Conservation (phyloP, 2,797 vertebrate genomes). For the Ibycter americanus region DNA sequence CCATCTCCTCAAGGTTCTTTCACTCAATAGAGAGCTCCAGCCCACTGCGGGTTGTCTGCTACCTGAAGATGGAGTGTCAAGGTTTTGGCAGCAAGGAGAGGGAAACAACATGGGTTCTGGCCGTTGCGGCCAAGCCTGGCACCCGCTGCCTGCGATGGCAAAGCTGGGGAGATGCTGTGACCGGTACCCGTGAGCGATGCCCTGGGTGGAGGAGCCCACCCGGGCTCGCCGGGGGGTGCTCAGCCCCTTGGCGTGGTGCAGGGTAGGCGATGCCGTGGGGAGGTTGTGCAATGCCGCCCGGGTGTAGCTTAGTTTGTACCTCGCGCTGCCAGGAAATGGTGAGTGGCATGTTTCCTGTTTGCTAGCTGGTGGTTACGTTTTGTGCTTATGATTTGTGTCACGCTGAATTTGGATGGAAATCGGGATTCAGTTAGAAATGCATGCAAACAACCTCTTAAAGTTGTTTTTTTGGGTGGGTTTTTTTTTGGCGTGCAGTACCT, state of each 20-base stretch:
- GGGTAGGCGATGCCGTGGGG: rapidly evolving
- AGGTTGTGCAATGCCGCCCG: neutral
- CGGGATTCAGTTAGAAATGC: neutral
- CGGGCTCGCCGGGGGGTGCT: neutral
- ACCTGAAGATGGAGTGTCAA: rapidly evolving
- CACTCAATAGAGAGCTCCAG: too few species aligned
- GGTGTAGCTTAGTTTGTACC: neutral
- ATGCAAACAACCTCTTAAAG: neutral
- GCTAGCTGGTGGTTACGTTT: neutral
- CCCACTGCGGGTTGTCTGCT: neutral
- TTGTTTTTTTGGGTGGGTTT: neutral
- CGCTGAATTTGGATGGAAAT: neutral
- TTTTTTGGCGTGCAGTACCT: neutral
- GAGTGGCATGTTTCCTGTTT: slow-evolving; percentile 46
- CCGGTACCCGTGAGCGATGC: neutral
- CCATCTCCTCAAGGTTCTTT: neutral
- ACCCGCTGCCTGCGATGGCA: rapidly evolving
- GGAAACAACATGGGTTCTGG: rapidly evolving
- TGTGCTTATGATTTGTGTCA: neutral
- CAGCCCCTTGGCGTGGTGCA: rapidly evolving
- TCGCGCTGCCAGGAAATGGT: slow-evolving; percentile 19
- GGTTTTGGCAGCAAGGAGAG: neutral
- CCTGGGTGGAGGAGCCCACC: neutral
- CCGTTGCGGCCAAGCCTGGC: rapidly evolving
- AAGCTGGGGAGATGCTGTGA: neutral